Evolutionary conservation across 2,113 vertebrate genomes (phyloP).

Genomic region (Oncorhynchus mykiss): DNA sequence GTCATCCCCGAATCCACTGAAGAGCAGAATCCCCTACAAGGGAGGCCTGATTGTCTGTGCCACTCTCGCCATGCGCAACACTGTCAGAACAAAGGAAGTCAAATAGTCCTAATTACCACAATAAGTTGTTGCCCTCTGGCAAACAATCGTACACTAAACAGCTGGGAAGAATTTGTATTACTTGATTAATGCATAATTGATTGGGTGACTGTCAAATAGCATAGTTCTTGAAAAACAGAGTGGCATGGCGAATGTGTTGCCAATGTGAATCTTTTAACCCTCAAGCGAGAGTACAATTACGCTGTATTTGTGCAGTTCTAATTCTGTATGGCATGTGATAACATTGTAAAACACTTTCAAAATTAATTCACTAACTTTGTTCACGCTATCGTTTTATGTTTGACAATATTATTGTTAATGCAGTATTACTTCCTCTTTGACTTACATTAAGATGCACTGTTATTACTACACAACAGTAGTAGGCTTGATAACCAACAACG

Average conservation of each 20-base stretch:
- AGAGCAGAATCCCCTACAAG: constrained; percentile 29
- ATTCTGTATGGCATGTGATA: not conserved
- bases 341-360: not conserved
- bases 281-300: not conserved
- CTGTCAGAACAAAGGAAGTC: constrained; percentile 67
- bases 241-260: constrained; percentile 30
- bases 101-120: constrained; percentile 68
- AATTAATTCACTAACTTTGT: no score
- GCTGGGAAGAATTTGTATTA: constrained; percentile 62
- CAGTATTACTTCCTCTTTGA: no score
- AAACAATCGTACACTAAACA: constrained; percentile 64
- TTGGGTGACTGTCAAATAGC: constrained; percentile 54
- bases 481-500: no score
- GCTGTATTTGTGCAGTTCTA: not conserved
- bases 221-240: constrained; percentile 9
- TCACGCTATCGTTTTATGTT: no score
- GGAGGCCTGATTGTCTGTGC: constrained; percentile 38
- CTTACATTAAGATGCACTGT: no score
- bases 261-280: not conserved
- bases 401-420: no score
- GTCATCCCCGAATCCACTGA: not conserved
- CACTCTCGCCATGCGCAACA: constrained; percentile 48
- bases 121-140: constrained; percentile 69
- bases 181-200: constrained; percentile 66
- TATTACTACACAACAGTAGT: no score